These are phyloP conservation scores for Eupithecia subfuscata DNA, from an alignment of 2,888 invertebrate species.

Conservation along the genomic window DNA sequence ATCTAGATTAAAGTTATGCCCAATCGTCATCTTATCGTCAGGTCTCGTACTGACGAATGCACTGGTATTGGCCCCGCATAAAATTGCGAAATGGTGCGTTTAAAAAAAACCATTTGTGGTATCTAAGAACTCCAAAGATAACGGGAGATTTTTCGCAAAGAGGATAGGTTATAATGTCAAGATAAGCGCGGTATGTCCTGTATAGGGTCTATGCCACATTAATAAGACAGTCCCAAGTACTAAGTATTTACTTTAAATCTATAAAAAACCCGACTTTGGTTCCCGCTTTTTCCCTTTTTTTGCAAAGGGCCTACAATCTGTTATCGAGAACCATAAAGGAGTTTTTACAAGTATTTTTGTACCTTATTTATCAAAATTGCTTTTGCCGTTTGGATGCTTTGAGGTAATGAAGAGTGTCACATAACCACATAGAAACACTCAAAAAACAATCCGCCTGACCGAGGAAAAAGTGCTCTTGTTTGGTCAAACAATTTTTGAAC, in stretches of 20 bases:
- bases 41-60: background rate
- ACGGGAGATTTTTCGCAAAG: background rate
- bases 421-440: background rate
- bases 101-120: background rate
- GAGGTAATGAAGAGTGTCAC: background rate
- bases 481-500: background rate
- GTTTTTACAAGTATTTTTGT: background rate
- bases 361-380: background rate
- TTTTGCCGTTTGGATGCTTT: background rate
- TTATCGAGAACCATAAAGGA: no score
- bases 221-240: background rate
- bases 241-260: no score
- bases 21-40: background rate
- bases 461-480: background rate
- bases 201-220: background rate
- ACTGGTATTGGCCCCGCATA: no score
- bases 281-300: no score
- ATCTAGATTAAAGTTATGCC: background rate
- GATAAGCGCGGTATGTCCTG: background rate
- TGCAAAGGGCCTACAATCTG: no score
- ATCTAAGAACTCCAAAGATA: background rate
- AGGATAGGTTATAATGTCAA: background rate
- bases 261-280: background rate
- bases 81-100: no score
- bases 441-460: background rate